Conservation (phyloP, 2,888 invertebrate species). For the Sarcophaga carnaria region DNA sequence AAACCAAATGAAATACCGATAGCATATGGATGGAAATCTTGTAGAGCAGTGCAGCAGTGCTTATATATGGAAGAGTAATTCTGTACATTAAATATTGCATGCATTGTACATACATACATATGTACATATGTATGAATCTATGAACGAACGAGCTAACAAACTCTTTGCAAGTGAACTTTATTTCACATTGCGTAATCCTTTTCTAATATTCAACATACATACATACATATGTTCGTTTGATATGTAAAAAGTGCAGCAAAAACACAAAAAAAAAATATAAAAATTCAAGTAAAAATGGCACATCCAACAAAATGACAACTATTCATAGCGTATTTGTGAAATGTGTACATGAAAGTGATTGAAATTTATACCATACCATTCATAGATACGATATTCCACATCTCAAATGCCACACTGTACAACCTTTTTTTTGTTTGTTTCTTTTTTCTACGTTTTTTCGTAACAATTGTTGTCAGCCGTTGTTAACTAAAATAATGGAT, state of each 20-base stretch:
- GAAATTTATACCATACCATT: conserved; percentile 31
- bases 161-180: conserved; percentile 32
- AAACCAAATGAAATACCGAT: not conserved
- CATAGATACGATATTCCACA: no score
- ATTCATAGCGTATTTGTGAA: conserved; percentile 42
- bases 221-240: not conserved
- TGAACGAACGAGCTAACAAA: not conserved
- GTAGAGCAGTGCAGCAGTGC: conserved; percentile 9
- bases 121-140: not conserved
- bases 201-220: conserved; percentile 24
- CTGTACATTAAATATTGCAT: conserved; percentile 11
- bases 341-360: conserved; percentile 23
- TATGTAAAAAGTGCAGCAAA: conserved; percentile 6
- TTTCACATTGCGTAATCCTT: conserved; percentile 46
- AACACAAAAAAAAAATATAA: not conserved
- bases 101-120: not conserved
- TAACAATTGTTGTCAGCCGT: no score
- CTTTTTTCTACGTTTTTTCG: no score
- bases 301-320: conserved; percentile 45
- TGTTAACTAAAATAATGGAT: no score
- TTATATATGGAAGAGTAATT: conserved; percentile 37
- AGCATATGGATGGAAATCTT: no score
- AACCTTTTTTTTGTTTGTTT: no score
- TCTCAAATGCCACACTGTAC: no score
- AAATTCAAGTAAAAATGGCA: conserved; percentile 2